These are phyloP conservation scores for Ceratotherium simum DNA, from an alignment of 2,113 vertebrate genomes.

Conservation along the genomic window DNA sequence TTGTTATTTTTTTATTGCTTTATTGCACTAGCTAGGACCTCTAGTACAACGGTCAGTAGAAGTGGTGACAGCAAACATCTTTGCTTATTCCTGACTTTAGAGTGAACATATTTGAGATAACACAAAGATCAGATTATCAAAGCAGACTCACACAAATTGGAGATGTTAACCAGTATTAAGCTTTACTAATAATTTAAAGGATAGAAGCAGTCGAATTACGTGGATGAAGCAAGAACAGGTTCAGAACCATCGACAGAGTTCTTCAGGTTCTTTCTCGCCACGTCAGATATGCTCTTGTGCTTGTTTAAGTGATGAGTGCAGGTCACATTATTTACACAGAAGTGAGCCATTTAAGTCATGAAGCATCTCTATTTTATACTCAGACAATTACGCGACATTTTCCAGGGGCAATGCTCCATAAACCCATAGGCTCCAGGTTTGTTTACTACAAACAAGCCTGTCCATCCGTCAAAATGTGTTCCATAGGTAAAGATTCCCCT, in stretches of 20 bases:
- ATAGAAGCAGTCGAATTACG: background rate
- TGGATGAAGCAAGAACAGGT: background rate
- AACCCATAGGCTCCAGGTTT: background rate
- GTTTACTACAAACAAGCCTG: background rate
- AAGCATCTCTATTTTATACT: background rate
- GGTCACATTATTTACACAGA: background rate
- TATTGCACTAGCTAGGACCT: background rate
- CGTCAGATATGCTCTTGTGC: too few relatives aligned
- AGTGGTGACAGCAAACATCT: background rate
- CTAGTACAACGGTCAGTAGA: background rate
- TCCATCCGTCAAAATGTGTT: background rate
- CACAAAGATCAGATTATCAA: background rate
- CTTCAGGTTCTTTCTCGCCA: background rate
- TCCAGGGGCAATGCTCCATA: background rate
- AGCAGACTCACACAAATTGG: background rate
- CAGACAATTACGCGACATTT: background rate
- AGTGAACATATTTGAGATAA: background rate
- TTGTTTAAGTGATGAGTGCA: background rate
- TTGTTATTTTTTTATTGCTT: background rate
- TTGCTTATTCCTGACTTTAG: background rate
- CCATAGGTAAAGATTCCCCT: background rate
- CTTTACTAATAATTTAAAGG: background rate
- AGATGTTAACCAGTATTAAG: background rate
- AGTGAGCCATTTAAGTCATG: background rate
- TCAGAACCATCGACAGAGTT: background rate